Conservation (phyloP, 2,113 vertebrate species). For the Pyxicephalus adspersus region DNA sequence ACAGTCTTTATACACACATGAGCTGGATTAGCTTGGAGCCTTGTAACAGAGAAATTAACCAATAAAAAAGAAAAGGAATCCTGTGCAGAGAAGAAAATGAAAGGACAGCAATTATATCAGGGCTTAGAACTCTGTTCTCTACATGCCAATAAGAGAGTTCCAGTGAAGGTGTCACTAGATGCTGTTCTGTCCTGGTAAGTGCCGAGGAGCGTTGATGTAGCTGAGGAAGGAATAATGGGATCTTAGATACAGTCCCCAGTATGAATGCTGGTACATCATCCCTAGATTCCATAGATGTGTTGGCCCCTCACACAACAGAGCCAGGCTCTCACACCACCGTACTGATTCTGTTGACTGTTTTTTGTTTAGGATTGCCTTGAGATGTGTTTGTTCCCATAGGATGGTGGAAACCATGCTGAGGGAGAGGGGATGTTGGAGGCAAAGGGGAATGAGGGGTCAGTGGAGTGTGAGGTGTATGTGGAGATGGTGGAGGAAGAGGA, state of each 20-base stretch:
- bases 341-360: constrained; percentile 90
- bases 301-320: not conserved
- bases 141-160: constrained; percentile 17
- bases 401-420: constrained; percentile 65
- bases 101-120: constrained; percentile 11
- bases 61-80: no score
- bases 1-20: not conserved
- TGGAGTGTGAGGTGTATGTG: constrained; percentile 67
- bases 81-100: constrained; percentile 18
- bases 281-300: not conserved
- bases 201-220: constrained; percentile 1
- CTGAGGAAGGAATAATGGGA: constrained; percentile 20
- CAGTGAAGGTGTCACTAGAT: not conserved
- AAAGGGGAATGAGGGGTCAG: constrained; percentile 70
- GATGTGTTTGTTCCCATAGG: constrained; percentile 72
- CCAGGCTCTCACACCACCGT: constrained; percentile 84
- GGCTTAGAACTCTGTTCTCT: constrained; percentile 9
- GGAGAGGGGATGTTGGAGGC: constrained; percentile 69
- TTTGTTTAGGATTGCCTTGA: constrained; percentile 87
- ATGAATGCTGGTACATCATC: constrained; percentile 25
- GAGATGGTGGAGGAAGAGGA: constrained; percentile 65
- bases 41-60: not conserved
- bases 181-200: constrained; percentile 4
- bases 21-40: not conserved
- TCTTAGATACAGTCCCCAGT: not conserved